Percentiles rank a stretch among this genome's conserved stretches.
Evolutionary conservation across 1,140 invertebrate genomes (phyloP).

Genomic region (Calycopis cecrops): DNA sequence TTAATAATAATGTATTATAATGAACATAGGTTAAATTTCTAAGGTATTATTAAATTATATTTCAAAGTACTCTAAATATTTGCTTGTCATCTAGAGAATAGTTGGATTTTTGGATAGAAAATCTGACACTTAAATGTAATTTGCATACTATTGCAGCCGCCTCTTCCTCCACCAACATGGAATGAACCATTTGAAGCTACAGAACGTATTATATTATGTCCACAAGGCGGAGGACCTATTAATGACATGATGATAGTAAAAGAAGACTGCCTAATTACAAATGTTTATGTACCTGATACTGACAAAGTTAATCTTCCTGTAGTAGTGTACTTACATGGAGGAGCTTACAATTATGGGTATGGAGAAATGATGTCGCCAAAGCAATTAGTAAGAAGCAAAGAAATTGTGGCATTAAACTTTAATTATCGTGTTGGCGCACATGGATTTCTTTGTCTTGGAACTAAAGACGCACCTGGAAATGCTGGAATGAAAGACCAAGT

Average conservation of each 20-base stretch:
- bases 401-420: slow-evolving; percentile 35
- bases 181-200: slow-evolving; percentile 27
- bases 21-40: no score
- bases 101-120: no score
- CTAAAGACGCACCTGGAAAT: slow-evolving; percentile 37
- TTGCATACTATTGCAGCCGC: slow-evolving; percentile 25
- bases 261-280: slow-evolving; percentile 31
- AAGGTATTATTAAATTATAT: no score
- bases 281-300: slow-evolving; percentile 27
- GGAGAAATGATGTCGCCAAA: slow-evolving; percentile 20
- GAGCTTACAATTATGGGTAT: slow-evolving; percentile 32
- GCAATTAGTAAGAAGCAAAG: slow-evolving; percentile 24
- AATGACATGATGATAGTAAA: slow-evolving; percentile 10
- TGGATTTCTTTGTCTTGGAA: slow-evolving; percentile 42
- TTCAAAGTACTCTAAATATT: no score
- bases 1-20: no score
- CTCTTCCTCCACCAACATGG: slow-evolving; percentile 35
- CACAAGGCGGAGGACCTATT: slow-evolving; percentile 15
- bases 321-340: slow-evolving; percentile 38
- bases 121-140: slow-evolving; percentile 2
- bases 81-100: no score
- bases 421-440: slow-evolving; percentile 40
- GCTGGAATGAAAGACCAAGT: slow-evolving; percentile 46
- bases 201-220: slow-evolving; percentile 30
- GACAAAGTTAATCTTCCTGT: slow-evolving; percentile 24